These are phyloP conservation scores for Vulpes ferrilata DNA, from an alignment of 2,113 vertebrate genomes.

Conservation along the genomic window DNA sequence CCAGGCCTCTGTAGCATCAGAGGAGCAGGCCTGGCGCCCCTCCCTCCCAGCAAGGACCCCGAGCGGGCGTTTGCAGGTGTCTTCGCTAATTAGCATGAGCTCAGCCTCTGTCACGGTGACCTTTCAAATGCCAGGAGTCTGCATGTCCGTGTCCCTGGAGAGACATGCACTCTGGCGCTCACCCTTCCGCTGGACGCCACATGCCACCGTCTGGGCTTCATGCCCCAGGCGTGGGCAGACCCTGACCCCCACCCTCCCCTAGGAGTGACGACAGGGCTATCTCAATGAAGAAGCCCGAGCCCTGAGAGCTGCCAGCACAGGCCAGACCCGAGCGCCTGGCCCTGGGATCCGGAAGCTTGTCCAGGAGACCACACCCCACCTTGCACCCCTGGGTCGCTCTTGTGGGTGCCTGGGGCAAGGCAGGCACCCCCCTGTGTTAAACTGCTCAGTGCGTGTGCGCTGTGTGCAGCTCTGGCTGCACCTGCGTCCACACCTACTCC, in stretches of 20 bases:
- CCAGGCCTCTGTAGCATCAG: not conserved
- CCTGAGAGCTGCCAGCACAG: rapidly evolving
- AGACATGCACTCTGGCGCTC: rapidly evolving
- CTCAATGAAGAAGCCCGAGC: not conserved
- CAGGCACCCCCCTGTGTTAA: rapidly evolving
- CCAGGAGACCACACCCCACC: not conserved
- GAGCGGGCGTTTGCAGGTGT: not conserved
- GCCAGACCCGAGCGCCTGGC: rapidly evolving
- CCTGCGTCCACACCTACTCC: not conserved
- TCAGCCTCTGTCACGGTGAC: constrained; percentile 36
- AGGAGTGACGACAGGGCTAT: rapidly evolving
- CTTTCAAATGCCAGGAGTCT: constrained; percentile 79
- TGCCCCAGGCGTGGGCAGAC: not conserved
- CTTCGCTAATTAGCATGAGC: constrained; percentile 28
- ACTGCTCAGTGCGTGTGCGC: too few relatives aligned
- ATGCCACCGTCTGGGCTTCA: not conserved
- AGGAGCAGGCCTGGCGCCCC: not conserved
- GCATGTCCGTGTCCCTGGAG: rapidly evolving
- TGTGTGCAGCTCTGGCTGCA: too few relatives aligned
- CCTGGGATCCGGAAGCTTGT: not conserved
- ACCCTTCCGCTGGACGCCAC: not conserved
- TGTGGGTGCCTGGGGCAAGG: rapidly evolving
- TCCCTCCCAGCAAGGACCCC: not conserved
- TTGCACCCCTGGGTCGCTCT: rapidly evolving
- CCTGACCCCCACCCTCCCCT: not conserved